Conservation (phyloP, 1,140 invertebrate genomes). For the Drosophila rufa region DNA sequence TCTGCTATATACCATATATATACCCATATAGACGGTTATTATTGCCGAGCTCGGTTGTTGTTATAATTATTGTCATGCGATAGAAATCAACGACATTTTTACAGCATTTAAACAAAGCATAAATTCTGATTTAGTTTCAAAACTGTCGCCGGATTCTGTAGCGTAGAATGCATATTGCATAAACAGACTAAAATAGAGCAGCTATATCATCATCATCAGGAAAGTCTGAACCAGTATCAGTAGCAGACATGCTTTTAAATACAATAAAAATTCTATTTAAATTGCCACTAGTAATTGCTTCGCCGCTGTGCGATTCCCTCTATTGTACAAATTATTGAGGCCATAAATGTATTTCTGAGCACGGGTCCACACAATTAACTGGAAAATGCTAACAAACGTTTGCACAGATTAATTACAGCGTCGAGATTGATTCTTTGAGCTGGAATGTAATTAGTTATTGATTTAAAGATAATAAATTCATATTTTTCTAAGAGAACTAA, state of each 20-base stretch:
- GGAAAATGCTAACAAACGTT: constrained; percentile 14
- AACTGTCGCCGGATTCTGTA: constrained; percentile 59
- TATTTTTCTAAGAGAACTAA: background rate
- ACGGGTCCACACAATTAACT: constrained; percentile 29
- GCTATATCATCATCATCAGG: constrained; percentile 24
- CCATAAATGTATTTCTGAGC: constrained; percentile 50
- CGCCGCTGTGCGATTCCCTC: constrained; percentile 9
- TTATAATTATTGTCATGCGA: constrained; percentile 77
- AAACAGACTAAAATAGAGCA: constrained; percentile 62
- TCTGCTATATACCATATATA: constrained; percentile 27
- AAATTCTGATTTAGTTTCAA: constrained; percentile 81
- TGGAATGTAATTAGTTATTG: constrained; percentile 1
- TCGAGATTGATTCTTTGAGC: constrained; percentile 11
- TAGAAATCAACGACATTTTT: constrained; percentile 82
- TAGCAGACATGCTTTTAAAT: constrained; percentile 63
- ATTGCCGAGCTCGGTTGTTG: constrained; percentile 58
- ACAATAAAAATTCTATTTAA: constrained; percentile 79
- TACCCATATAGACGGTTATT: constrained; percentile 74
- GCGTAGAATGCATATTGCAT: constrained; percentile 53
- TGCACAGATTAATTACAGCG: constrained; percentile 4
- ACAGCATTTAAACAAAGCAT: constrained; percentile 83
- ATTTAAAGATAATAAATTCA: background rate
- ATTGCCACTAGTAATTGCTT: constrained; percentile 72
- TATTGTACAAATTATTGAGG: constrained; percentile 56
- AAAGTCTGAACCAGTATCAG: constrained; percentile 15